Percentiles rank a stretch among this genome's conserved stretches.
These are phyloP conservation scores for Catocala sponsa DNA, from an alignment of 2,888 invertebrate species.

Conservation along the genomic window DNA sequence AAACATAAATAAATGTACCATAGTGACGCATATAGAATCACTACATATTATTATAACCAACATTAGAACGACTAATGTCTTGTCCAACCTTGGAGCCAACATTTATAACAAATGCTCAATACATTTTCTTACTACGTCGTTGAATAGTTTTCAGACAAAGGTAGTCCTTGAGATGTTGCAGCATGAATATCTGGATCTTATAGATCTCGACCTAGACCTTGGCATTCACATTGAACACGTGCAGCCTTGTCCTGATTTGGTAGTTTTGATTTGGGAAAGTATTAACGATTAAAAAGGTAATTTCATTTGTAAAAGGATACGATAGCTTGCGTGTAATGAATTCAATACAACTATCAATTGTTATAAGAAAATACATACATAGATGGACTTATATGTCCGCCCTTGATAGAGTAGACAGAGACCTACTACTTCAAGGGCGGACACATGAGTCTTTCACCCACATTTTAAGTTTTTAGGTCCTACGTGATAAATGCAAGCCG, in stretches of 20 bases:
- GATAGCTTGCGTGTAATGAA: no score
- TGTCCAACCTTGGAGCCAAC: slow-evolving; percentile 14
- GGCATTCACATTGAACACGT: slow-evolving; percentile 47
- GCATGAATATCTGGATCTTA: slow-evolving; percentile 69
- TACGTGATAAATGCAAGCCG: no score
- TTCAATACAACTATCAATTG: no score
- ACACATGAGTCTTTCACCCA: no score
- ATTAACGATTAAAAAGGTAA: no score
- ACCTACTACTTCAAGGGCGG: no score
- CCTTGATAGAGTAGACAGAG: no score
- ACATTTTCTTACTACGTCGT: slow-evolving; percentile 38
- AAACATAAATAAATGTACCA: slow-evolving; percentile 8
- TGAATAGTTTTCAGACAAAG: slow-evolving; percentile 46
- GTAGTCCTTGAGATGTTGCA: slow-evolving; percentile 73
- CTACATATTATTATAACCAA: slow-evolving; percentile 6
- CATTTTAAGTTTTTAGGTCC: no score
- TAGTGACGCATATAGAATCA: slow-evolving; percentile 9
- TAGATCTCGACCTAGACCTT: slow-evolving; percentile 71
- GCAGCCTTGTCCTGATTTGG: slow-evolving; percentile 40
- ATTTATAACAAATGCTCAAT: slow-evolving; percentile 22
- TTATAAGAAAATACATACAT: no score
- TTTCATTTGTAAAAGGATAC: no score
- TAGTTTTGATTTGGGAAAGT: slow-evolving; percentile 6
- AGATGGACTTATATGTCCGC: no score
- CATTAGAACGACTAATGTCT: slow-evolving; percentile 22